Percentiles rank a stretch among this genome's conserved stretches.
phyloP scores from a whole-genome alignment of 2,797 vertebrate species.

The Ciconia nigra region DNA sequence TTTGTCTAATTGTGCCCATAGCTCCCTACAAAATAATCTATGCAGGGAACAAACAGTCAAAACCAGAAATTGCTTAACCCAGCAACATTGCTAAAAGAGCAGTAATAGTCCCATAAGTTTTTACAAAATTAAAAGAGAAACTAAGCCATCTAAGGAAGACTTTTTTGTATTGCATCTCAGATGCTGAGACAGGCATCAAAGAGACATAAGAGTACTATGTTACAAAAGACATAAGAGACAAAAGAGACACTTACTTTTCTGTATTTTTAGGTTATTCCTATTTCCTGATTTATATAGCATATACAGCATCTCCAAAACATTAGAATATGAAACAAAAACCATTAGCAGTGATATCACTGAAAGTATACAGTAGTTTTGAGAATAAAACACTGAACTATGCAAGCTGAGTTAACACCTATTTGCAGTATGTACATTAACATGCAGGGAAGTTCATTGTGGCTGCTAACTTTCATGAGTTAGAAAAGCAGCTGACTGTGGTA shows the following conservation, averaged over 20 bases:
- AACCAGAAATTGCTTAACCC: not conserved
- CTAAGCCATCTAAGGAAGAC: not conserved
- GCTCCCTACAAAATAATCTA: not conserved
- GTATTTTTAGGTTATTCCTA: not conserved
- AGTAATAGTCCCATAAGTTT: not conserved
- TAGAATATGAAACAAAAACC: not conserved
- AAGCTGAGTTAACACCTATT: not conserved
- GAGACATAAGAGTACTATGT: not conserved
- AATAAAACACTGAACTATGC: not conserved
- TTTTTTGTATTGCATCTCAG: not conserved
- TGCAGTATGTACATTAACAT: not conserved
- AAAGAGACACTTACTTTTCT: not conserved
- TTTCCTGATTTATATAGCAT: not conserved
- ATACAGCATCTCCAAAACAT: not conserved
- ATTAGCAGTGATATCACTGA: not conserved
- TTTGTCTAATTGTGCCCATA: not conserved
- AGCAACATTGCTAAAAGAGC: not conserved
- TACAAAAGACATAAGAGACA: no score
- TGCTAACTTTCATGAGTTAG: not conserved
- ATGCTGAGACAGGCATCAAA: not conserved
- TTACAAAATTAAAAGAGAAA: not conserved
- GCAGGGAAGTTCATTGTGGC: not conserved
- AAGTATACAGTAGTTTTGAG: not conserved
- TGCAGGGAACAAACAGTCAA: not conserved
- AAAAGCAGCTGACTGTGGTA: not conserved